These are phyloP conservation scores for Vanessa tameamea DNA, from an alignment of 1,140 invertebrate species.

Conservation along the genomic window DNA sequence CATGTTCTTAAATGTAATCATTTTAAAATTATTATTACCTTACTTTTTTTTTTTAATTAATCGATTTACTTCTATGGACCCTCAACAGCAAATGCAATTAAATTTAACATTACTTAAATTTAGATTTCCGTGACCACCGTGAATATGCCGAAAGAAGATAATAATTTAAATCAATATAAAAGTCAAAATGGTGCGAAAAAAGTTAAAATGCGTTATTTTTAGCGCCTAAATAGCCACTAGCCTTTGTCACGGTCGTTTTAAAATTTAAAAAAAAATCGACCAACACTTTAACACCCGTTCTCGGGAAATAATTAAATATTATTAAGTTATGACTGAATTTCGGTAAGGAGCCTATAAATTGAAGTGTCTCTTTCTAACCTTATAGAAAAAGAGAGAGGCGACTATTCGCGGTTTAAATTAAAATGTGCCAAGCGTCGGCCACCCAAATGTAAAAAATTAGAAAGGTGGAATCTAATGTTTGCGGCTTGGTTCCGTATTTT, in stretches of 20 bases:
- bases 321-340: constrained; percentile 63
- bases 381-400: constrained; percentile 28
- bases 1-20: no score
- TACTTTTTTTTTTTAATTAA: no score
- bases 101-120: not conserved
- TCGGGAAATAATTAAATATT: constrained; percentile 55
- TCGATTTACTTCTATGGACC: no score
- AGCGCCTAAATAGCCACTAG: constrained; percentile 64
- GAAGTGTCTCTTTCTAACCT: constrained; percentile 37
- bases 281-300: constrained; percentile 48
- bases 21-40: no score
- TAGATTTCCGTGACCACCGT: constrained; percentile 4
- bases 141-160: constrained; percentile 16
- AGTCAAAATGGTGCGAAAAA: constrained; percentile 44
- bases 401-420: constrained; percentile 42
- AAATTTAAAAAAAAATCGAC: constrained; percentile 43
- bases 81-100: no score
- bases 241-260: constrained; percentile 63
- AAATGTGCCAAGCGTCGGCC: constrained; percentile 46
- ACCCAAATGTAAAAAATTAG: constrained; percentile 45
- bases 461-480: constrained; percentile 1
- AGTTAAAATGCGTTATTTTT: constrained; percentile 47
- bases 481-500: constrained; percentile 20
- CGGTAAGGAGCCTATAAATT: constrained; percentile 34
- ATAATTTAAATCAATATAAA: constrained; percentile 52